Evolutionary conservation across 2,888 invertebrate genomes (phyloP), one percentile per base, ranked within the genome.

Genomic region (Aradus depressus): DNA sequence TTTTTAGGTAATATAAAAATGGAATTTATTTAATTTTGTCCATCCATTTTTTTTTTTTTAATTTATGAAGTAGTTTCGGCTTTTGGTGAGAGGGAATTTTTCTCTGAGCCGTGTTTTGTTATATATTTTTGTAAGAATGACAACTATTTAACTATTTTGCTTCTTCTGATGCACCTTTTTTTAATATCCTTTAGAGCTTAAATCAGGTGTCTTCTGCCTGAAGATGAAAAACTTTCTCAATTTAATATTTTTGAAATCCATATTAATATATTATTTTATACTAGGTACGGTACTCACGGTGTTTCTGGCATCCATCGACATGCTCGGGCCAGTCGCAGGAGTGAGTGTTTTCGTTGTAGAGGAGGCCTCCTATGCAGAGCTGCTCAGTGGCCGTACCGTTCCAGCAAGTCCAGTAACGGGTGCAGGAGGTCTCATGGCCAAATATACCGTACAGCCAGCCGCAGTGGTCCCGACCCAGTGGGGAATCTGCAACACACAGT

Each of bases 241-340:
- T n/a, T n/a, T n/a, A n/a, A n/a, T n/a, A n/a, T n/a, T n/a, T n/a
- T n/a, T n/a, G n/a, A n/a, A n/a, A n/a, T n/a, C n/a, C n/a, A n/a
- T n/a, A n/a, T n/a, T n/a, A n/a, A n/a, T n/a, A n/a, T n/a, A n/a
- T n/a, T n/a, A n/a, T n/a, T n/a, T n/a, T n/a, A n/a, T 38, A 48
- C n/a, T n/a, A n/a, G n/a, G n/a, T n/a, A n/a, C n/a, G n/a, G n/a
- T 61, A 80, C 87, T 84, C 69, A 90, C 90, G 90, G 72, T 91
- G 91, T 66, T 91, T 90, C 67, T 91, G 90, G 65, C 91, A 91
- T 48, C 90, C 90, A 48, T 86, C 88, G 1, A 91, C 90, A 66
- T 90, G 89, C 64, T 90, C 89, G 0, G 91, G 91, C 90, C 90
- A 91, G 68, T 91, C 91, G 67, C 91, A 91, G 42, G 89, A 87